Base-by-base conservation (phyloP, 2,113 vertebrate genomes). In the Cygnus atratus region DNA sequence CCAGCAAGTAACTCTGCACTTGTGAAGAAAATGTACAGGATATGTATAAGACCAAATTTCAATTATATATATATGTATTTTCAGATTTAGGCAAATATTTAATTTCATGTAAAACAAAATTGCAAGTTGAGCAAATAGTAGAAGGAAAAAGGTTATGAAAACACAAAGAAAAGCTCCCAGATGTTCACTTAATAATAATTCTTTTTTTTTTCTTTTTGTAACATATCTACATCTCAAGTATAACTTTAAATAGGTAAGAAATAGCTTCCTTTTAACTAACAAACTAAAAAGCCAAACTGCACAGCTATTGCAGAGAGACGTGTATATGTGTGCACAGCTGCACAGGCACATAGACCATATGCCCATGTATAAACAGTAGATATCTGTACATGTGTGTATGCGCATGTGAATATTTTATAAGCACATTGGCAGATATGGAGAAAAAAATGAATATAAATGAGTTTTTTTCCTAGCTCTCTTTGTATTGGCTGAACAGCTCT, bases 261-360 rank as follows among this genome's bases (percentile, higher is more conserved):
- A 54, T 33, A 55, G 15, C 31, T 96, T 81, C 81, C n/a, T 3
- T 35, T 31, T 66, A 83, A 37, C 62, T 66, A 43, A 57, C 28
- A 84, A 80, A 9, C 28, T 68, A 12, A 79, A 92, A 89, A 89
- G 15, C 35, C 26, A 35, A 85, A 58, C 19, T 91, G 33, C 78
- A 76, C 1, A 84, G 62, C 57, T 77, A 67, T 92, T 94, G 70
- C 78, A 87, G 87, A 55, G 84, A 89, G 81, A 52, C 67, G 76
- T 93, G 73, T 92, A 13, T 89, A 35, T 94, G 79, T 95, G 91
- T 95, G 92, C 94, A 93, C 91, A 95, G 94, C 94, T 97, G 92
- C 94, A 93, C 26, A 95, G 93, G 11, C 71, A 76, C 66, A 6
- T 81, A 48, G 54, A 84, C 91, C 94, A 90, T 96, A 83, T 95